Conservation (phyloP, 2,113 vertebrate species). For the Laterallus jamaicensis region DNA sequence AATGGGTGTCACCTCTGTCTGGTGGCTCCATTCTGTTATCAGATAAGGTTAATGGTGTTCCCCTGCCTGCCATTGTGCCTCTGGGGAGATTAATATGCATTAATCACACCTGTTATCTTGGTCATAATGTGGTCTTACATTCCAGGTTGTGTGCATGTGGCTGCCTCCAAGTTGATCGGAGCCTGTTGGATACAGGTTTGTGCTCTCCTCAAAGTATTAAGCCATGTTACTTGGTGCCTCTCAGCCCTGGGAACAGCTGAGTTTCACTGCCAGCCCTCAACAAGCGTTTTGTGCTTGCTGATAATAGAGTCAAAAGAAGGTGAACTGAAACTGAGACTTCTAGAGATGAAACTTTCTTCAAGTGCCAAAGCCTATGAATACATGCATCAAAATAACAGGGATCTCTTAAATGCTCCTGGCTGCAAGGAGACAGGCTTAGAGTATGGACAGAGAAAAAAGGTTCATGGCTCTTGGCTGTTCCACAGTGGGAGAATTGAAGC, state of each 20-base stretch:
- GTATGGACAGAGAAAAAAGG: background rate
- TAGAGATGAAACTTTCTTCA: background rate
- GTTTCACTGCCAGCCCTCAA: background rate
- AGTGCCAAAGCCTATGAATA: background rate
- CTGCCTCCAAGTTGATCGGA: background rate
- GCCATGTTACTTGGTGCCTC: background rate
- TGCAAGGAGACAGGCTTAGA: background rate
- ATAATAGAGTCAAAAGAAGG: background rate
- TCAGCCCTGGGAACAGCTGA: background rate
- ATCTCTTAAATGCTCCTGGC: background rate
- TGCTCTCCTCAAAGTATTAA: background rate
- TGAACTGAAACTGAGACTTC: background rate
- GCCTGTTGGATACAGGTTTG: background rate
- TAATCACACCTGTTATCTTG: background rate
- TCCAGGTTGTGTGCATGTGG: background rate
- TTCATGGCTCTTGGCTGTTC: background rate
- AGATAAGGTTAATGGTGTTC: background rate
- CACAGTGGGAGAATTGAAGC: background rate
- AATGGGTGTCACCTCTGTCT: background rate
- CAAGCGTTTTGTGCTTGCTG: background rate
- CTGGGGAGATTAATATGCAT: background rate
- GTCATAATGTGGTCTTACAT: no score
- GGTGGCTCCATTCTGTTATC: background rate
- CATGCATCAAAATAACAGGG: background rate
- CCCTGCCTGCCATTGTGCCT: background rate